Conservation (phyloP, 2,888 invertebrate genomes). For the Rhodophaea formosa region DNA sequence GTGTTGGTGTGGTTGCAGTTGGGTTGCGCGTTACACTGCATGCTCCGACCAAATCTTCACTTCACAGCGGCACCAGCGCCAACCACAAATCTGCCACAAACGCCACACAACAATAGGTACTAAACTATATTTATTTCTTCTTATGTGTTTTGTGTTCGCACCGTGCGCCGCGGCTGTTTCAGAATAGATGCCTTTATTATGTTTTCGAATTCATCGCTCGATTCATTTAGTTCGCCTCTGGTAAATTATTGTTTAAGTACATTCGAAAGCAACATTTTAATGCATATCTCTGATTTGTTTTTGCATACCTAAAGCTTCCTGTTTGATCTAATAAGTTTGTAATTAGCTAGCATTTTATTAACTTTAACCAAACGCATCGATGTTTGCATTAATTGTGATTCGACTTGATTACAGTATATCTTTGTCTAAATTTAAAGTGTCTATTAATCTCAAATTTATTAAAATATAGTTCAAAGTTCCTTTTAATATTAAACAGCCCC, state of each 20-base stretch:
- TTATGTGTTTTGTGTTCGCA: conserved; percentile 79
- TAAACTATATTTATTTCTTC: conserved; percentile 74
- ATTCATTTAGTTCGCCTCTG: conserved; percentile 65
- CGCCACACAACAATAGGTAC: conserved; percentile 81
- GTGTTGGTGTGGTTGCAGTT: conserved; percentile 89
- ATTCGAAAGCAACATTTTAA: conserved; percentile 77
- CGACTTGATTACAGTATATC: neutral
- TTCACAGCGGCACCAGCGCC: conserved; percentile 80
- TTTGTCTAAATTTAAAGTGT: neutral
- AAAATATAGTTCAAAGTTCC: neutral
- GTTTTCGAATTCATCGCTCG: conserved; percentile 58
- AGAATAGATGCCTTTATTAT: conserved; percentile 64
- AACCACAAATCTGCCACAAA: conserved; percentile 79
- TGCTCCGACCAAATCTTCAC: conserved; percentile 86
- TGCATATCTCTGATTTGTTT: conserved; percentile 72
- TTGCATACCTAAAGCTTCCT: conserved; percentile 67
- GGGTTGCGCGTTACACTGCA: conserved; percentile 95
- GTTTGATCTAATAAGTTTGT: conserved; percentile 63
- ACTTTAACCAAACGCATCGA: conserved; percentile 66
- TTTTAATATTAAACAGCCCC: neutral
- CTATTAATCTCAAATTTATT: neutral
- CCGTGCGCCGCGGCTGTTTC: conserved; percentile 70
- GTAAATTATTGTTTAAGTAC: conserved; percentile 44
- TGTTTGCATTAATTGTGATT: conserved; percentile 39
- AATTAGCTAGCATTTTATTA: conserved; percentile 61